Evolutionary conservation across 2,113 vertebrate species (phyloP), one percentile per base, ranked within the genome.

Genomic region (Terrapene triunguis): DNA sequence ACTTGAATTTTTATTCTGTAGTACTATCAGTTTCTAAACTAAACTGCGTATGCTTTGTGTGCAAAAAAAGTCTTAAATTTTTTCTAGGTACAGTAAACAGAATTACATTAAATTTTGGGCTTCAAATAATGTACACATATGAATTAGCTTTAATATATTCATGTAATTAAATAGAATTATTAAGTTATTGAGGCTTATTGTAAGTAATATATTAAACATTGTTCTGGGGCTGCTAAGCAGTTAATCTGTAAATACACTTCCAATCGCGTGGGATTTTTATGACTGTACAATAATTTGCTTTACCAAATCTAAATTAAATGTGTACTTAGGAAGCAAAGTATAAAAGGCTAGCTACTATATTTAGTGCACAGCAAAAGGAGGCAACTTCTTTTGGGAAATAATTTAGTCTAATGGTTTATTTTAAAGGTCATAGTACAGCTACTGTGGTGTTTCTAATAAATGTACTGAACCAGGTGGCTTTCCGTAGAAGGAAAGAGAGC

Each of bases 301-400:
- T 94, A 96, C 92, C 90, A 95, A 95, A 90, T 95, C 95, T 96
- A 95, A 96, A 96, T 96, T 96, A 95, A 96, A 80, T 82, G 22
- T 24, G n/a, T 82, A 91, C 72, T 90, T 94, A 80, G 51, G 32
- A 91, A 4, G 24, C 86, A 91, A 96, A 97, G 89, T 55, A 93
- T 78, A 90, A 96, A 89, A 65, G n/a, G 42, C 29, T 78, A 44
- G 11, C 42, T 88, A 59, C 29, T 85, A 50, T 81, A 91, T 42
- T 42, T 92, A 91, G 65, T 72, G 4, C 16, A 32, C 54, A 82
- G n/a, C 54, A 82, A 74, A 16, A 84, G 84, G 54, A 62, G 2
- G 5, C 3, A 80, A 1, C 27, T 11, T 3, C 1, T 94, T 94
- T 84, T 6, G 24, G 79, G 22, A 84, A 3, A 32, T 81, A 78